These are phyloP conservation scores for Oxyruncus cristatus DNA, from an alignment of 2,113 vertebrate species.

Conservation along the genomic window DNA sequence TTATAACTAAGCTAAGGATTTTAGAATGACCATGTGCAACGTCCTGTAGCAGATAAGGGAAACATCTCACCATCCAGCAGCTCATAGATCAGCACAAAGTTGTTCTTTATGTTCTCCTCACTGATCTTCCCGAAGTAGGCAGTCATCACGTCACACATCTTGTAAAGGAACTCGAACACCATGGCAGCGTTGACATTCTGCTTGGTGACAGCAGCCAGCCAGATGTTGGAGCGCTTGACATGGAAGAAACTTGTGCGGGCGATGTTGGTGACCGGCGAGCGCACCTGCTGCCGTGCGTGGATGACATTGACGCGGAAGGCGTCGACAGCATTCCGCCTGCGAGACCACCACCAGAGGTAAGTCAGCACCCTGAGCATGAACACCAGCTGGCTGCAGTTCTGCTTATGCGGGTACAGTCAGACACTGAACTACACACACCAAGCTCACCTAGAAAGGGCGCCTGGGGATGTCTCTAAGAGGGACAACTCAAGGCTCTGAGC, in stretches of 20 bases:
- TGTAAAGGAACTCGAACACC: slow-evolving; percentile 99
- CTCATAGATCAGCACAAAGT: slow-evolving; percentile 99
- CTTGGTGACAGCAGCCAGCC: slow-evolving; percentile 98
- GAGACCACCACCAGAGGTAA: not conserved
- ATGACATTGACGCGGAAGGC: slow-evolving; percentile 99
- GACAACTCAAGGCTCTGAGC: not conserved
- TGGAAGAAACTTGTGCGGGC: slow-evolving; percentile 99
- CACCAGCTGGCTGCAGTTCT: not conserved
- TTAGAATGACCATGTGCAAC: not conserved
- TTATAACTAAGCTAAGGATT: not conserved
- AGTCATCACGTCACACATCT: slow-evolving; percentile 99
- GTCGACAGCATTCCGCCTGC: slow-evolving; percentile 95
- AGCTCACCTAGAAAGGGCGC: not conserved
- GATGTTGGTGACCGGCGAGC: slow-evolving; percentile 98
- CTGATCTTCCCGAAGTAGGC: slow-evolving; percentile 99
- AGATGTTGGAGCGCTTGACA: slow-evolving; percentile 99
- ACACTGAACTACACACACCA: not conserved
- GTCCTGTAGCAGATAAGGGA: not conserved
- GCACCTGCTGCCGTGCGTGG: slow-evolving; percentile 97
- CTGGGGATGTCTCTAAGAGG: not conserved
- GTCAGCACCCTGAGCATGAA: rapidly evolving
- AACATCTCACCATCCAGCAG: slow-evolving; percentile 88
- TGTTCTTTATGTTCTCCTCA: slow-evolving; percentile 99
- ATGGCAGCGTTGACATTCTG: slow-evolving; percentile 99
- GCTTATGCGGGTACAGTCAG: not conserved